phyloP scores from a whole-genome alignment of 2,113 vertebrate species.

The Cochlearius cochlearius region DNA sequence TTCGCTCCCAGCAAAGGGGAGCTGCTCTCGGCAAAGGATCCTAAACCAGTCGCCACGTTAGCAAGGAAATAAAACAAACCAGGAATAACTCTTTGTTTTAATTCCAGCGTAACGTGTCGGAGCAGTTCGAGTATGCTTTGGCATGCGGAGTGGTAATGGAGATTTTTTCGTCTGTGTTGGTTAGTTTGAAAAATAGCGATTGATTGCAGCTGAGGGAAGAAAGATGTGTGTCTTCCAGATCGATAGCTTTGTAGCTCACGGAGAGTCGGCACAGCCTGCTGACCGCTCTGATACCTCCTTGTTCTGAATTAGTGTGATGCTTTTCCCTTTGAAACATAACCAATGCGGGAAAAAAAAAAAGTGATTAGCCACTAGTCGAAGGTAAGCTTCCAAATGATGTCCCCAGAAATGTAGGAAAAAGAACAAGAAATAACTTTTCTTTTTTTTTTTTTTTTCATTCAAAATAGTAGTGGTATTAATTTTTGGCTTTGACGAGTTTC shows the following conservation, averaged over 20 bases:
- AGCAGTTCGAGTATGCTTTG: conserved; percentile 35
- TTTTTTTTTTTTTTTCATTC: neutral
- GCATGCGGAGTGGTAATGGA: neutral
- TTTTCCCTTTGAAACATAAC: neutral
- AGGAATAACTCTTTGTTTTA: conserved; percentile 47
- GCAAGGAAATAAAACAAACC: conserved; percentile 39
- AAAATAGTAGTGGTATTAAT: neutral
- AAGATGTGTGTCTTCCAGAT: neutral
- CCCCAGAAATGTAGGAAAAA: neutral
- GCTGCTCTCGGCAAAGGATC: neutral
- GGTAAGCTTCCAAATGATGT: neutral
- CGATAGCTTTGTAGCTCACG: neutral
- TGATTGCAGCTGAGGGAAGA: neutral
- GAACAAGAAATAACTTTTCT: neutral
- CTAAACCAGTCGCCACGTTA: neutral
- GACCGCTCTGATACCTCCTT: neutral
- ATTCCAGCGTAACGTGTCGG: neutral
- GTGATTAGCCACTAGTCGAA: neutral
- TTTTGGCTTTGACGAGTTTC: neutral
- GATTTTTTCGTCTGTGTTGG: neutral
- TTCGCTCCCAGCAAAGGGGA: neutral
- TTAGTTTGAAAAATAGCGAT: neutral
- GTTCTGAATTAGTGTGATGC: neutral
- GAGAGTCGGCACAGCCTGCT: neutral
- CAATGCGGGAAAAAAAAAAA: neutral